Evolutionary conservation across 2,888 invertebrate genomes (phyloP), one percentile per base, ranked within the genome.

Genomic region (Taenaris catops): DNA sequence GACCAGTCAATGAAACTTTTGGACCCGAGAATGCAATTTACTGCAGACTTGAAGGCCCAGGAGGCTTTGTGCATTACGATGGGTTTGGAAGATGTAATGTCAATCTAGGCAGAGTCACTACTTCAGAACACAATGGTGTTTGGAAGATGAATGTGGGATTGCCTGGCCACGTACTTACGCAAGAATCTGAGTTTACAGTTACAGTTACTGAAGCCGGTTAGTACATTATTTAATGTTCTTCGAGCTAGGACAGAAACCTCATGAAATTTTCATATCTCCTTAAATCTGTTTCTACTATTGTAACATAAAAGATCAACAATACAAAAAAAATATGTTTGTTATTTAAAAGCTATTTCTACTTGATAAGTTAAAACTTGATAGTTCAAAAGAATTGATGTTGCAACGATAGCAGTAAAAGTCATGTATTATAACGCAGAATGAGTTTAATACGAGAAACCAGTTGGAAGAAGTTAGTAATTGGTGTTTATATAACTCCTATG

Each of bases 21-120:
- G 83, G 84, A 0, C 68, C 80, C 0, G 59, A 62, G 29, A 48
- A 67, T 27, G 61, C 70, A 0, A 51, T 72, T 0, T 83, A 74
- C 55, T 86, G 86, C 44, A 63, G 45, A 34, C 37, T 80, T 1
- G 38, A 47, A 2, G 62, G 68, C 14, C 58, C 66, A 0, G 20
- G 27, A 6, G 56, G 54, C 0, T 29, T 45, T 7, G 44, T 41
- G 0, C 46, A 66, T 3, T 76, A 58, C 37, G 72, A 80, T 12
- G 57, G 57, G 18, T 80, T 80, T 28, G 75, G 81, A 1, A 58
- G 48, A 34, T 86, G 84, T 44, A 49, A 38, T 18, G 44, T 81
- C n/a, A 41, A 34, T 0, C 8, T 83, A 6, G 55, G 62, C 2
- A 61, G 61, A 26, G 73, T 62, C 0, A 54, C 63, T 0, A n/a